These are phyloP conservation scores for Oscarella lobularis DNA, from an alignment of 37 sponge, comb jelly and placozoan genomes.

Conservation along the genomic window DNA sequence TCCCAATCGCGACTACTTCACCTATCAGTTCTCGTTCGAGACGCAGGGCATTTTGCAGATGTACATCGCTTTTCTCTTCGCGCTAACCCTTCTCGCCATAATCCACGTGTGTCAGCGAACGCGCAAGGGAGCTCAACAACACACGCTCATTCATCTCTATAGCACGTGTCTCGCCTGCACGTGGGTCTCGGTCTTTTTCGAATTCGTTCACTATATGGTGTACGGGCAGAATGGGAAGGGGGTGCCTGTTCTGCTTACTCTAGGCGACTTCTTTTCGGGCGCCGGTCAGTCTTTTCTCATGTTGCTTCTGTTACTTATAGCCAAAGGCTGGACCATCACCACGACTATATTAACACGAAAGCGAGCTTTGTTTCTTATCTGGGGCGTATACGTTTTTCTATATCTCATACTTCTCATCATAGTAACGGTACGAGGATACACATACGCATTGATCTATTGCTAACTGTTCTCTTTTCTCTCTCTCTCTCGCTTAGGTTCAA, in stretches of 20 bases:
- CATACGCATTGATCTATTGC: constrained; percentile 16
- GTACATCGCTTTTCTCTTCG: constrained; percentile 14
- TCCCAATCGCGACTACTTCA: constrained; percentile 7
- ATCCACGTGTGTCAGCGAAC: constrained; percentile 6
- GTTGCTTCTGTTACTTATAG: constrained; percentile 41
- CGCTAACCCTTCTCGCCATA: constrained; percentile 17
- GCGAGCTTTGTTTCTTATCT: constrained; percentile 14
- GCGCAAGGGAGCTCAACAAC: background rate
- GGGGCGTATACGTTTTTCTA: constrained; percentile 27
- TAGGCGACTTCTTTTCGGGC: constrained; percentile 22
- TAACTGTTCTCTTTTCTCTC: background rate
- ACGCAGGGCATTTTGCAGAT: constrained; percentile 19
- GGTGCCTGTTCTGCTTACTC: constrained; percentile 1
- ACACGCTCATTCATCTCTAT: constrained; percentile 21
- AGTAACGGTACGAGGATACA: too few species aligned
- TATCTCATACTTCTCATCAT: constrained; percentile 22
- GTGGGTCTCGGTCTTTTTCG: background rate
- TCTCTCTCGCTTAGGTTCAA: background rate
- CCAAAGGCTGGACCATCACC: constrained; percentile 54
- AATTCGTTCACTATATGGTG: constrained; percentile 26
- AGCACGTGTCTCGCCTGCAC: constrained; percentile 22
- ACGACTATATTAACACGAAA: constrained; percentile 20
- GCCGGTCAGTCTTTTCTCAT: constrained; percentile 47
- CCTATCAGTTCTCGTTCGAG: constrained; percentile 43
- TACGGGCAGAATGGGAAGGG: constrained; percentile 43